These are phyloP conservation scores for Phaethornis superciliosus DNA, from an alignment of 2,113 vertebrate genomes.

Conservation along the genomic window DNA sequence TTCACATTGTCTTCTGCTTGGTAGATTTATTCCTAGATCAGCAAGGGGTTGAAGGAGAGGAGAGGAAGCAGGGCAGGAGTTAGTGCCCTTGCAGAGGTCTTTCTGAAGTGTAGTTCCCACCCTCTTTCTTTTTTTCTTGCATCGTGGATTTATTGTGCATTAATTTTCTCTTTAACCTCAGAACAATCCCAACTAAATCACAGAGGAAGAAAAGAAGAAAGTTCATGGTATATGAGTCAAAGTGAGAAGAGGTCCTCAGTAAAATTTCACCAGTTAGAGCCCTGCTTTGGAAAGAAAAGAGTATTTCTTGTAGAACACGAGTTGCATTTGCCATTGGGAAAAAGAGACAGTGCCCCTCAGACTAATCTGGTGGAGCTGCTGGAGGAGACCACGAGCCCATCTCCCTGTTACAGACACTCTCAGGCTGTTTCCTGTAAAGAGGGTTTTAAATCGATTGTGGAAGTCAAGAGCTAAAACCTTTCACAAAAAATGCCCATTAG, in stretches of 20 bases:
- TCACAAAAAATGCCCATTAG: background rate
- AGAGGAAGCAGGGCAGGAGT: background rate
- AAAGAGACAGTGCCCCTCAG: background rate
- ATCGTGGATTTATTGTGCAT: background rate
- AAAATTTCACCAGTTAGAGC: background rate
- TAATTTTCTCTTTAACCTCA: background rate
- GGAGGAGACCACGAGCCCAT: background rate
- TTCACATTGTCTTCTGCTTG: background rate
- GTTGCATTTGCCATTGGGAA: accelerated
- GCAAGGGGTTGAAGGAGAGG: background rate
- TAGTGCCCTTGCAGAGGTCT: background rate
- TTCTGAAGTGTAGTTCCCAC: background rate
- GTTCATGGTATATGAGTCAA: background rate
- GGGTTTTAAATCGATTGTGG: background rate
- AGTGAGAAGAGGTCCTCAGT: background rate
- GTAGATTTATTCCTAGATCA: background rate
- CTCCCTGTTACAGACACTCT: background rate
- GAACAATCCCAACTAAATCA: background rate
- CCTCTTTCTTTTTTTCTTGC: background rate
- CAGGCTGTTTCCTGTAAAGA: background rate
- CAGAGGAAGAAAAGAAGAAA: background rate
- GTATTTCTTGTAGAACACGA: accelerated
- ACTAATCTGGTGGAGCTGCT: background rate
- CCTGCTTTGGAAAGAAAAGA: background rate
- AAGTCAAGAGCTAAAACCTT: background rate